Conservation (phyloP, 2,888 invertebrate species). For the Coelinius sp. region DNA sequence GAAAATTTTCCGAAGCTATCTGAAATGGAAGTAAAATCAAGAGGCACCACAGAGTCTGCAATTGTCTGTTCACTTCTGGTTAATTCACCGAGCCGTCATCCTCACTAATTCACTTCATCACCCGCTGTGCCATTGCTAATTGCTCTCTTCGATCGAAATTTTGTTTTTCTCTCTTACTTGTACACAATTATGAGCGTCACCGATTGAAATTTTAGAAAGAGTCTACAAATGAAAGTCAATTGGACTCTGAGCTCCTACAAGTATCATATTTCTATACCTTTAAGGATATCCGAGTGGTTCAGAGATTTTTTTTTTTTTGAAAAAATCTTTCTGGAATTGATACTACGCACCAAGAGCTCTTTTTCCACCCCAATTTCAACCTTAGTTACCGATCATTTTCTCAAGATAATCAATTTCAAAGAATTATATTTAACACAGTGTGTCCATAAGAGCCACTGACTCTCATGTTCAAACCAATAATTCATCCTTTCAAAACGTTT, state of each 20-base stretch:
- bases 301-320: too few relatives aligned
- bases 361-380: background rate
- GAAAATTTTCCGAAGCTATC: conserved; percentile 3
- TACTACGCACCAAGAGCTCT: too few relatives aligned
- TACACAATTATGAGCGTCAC: background rate
- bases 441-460: too few relatives aligned
- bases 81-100: conserved; percentile 27
- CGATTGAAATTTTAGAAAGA: conserved; percentile 4
- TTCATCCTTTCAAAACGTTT: too few relatives aligned
- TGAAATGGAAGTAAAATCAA: conserved; percentile 16
- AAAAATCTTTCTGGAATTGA: too few relatives aligned
- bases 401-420: too few relatives aligned
- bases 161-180: background rate
- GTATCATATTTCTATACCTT: background rate
- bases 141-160: conserved; percentile 2
- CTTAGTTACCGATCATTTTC: too few relatives aligned
- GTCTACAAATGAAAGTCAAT: background rate
- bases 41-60: conserved; percentile 10
- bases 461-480: too few relatives aligned
- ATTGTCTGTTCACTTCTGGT: conserved; percentile 17
- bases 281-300: too few relatives aligned
- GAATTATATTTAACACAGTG: too few relatives aligned
- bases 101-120: conserved; percentile 35
- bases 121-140: conserved; percentile 20
- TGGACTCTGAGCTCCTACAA: background rate